phyloP scores from a whole-genome alignment of 2,113 vertebrate species.

The Speoplatyrhinus poulsoni region DNA sequence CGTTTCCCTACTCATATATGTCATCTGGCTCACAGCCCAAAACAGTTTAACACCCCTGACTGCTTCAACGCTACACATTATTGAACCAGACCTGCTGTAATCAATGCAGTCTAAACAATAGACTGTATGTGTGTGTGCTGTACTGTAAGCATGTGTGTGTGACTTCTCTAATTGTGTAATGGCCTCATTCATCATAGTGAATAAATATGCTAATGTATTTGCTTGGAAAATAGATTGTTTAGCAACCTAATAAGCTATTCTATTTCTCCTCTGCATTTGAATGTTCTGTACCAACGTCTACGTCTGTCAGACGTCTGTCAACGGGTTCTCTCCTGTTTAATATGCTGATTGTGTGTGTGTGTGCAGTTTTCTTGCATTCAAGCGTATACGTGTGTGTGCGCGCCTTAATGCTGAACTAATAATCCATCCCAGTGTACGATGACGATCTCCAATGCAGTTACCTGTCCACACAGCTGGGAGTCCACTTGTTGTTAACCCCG shows the following conservation, averaged over 20 bases:
- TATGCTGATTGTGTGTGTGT: too few relatives aligned
- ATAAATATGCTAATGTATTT: conserved; percentile 53
- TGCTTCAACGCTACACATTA: conserved; percentile 39
- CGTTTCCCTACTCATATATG: conserved; percentile 12
- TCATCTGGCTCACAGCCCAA: conserved; percentile 20
- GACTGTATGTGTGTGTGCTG: neutral
- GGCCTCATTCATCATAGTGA: conserved; percentile 54
- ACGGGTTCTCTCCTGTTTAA: too few relatives aligned
- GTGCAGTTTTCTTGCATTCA: too few relatives aligned
- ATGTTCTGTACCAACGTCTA: too few relatives aligned
- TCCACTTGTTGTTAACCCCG: too few relatives aligned
- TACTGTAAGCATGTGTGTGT: too few relatives aligned
- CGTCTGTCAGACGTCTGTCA: too few relatives aligned
- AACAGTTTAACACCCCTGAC: conserved; percentile 15
- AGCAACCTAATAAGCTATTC: conserved; percentile 24
- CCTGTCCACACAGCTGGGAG: too few relatives aligned
- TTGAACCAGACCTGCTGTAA: conserved; percentile 51
- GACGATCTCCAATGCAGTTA: too few relatives aligned
- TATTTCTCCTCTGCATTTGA: neutral
- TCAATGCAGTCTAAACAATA: conserved; percentile 31
- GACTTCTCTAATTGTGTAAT: conserved; percentile 49
- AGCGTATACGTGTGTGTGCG: conserved; percentile 11
- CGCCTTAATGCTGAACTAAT: neutral
- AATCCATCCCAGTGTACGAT: too few relatives aligned
- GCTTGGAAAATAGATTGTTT: conserved; percentile 34